Percentiles rank a stretch among this genome's conserved stretches.
Evolutionary conservation across 1,140 invertebrate genomes (phyloP).

Genomic region (Elysia chlorotica): DNA sequence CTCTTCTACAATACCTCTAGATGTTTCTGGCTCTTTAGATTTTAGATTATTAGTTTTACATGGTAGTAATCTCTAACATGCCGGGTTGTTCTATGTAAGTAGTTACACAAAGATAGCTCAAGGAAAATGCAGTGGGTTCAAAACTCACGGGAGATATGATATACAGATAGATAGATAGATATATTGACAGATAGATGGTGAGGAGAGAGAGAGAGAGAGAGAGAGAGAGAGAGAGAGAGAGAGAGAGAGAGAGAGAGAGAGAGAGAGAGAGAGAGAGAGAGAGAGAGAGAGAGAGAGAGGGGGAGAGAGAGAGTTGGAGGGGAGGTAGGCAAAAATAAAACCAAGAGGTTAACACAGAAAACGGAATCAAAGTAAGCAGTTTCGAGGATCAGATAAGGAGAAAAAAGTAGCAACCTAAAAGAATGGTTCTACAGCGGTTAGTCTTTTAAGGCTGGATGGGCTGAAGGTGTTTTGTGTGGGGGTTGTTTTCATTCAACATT

Average conservation of each 20-base stretch:
- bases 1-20: no score
- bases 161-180: not conserved
- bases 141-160: no score
- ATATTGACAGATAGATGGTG: not conserved
- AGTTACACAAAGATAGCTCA: no score
- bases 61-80: no score
- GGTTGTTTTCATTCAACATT: not conserved
- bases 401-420: not conserved
- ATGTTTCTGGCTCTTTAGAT: no score
- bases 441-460: not conserved
- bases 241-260: not conserved
- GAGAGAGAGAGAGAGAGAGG: not conserved
- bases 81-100: no score
- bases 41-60: no score
- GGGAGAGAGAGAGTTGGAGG: not conserved
- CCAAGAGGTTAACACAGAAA: no score
- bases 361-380: not conserved
- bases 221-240: not conserved
- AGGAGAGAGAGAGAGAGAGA: not conserved
- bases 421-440: not conserved
- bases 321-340: not conserved
- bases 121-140: no score
- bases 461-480: not conserved
- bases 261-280: not conserved
- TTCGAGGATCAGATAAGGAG: not conserved